Percentiles rank a stretch among this genome's conserved stretches.
Evolutionary conservation across 2,888 invertebrate genomes (phyloP).

Genomic region (Caenorhabditis imperialis): DNA sequence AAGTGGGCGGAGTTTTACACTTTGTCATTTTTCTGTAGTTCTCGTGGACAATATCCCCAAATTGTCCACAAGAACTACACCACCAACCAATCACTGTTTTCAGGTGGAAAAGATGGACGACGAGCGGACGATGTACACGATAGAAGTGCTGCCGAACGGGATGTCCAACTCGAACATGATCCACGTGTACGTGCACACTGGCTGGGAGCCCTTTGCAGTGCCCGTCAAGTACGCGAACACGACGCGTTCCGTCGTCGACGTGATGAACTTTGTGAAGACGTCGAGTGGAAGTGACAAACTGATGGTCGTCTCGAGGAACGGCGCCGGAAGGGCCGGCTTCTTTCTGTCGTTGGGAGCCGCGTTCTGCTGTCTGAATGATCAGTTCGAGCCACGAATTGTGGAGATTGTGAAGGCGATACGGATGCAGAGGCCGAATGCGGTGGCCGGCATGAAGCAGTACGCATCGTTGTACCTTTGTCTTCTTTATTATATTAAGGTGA

Average conservation of each 20-base stretch:
- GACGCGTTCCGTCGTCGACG: constrained; percentile 41
- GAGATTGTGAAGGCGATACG: constrained; percentile 46
- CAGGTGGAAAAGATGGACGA: constrained; percentile 45
- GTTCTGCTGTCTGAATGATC: constrained; percentile 32
- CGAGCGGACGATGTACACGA: constrained; percentile 30
- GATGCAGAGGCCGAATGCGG: constrained; percentile 38
- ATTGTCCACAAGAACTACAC: too few relatives aligned
- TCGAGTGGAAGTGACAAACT: constrained; percentile 39
- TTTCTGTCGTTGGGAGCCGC: constrained; percentile 30
- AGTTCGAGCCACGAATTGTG: constrained; percentile 22
- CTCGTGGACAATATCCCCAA: too few relatives aligned
- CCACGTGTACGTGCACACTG: constrained; percentile 37
- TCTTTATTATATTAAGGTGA: constrained; percentile 48
- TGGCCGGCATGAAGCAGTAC: constrained; percentile 51
- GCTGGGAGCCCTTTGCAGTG: constrained; percentile 40
- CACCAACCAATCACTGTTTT: too few relatives aligned
- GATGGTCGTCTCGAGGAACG: constrained; percentile 42
- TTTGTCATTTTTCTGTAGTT: too few relatives aligned
- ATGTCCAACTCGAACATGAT: constrained; percentile 41
- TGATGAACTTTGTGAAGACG: constrained; percentile 41
- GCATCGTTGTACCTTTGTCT: constrained; percentile 42
- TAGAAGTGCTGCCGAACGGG: constrained; percentile 46
- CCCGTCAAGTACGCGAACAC: constrained; percentile 48
- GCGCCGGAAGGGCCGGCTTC: constrained; percentile 42
- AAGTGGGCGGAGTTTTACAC: too few relatives aligned